Conservation (phyloP, 2,888 invertebrate species). For the Myathropa florea region DNA sequence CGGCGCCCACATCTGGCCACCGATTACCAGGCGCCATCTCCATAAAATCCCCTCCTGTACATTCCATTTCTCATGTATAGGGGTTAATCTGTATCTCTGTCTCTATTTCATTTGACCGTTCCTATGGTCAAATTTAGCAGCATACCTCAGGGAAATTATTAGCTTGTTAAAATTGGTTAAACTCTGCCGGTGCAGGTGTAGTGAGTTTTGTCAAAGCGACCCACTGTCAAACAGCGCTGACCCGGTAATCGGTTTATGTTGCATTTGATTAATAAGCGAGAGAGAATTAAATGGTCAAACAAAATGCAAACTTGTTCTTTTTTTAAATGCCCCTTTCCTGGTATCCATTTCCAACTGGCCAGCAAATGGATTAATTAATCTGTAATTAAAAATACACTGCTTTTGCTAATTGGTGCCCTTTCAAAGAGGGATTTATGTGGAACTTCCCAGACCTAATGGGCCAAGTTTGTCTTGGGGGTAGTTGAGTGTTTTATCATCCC, state of each 20-base stretch:
- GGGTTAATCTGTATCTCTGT: slow-evolving; percentile 35
- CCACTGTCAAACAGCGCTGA: slow-evolving; percentile 21
- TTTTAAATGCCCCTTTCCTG: not conserved
- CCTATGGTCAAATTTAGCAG: slow-evolving; percentile 49
- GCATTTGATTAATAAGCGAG: slow-evolving; percentile 64
- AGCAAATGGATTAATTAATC: slow-evolving; percentile 54
- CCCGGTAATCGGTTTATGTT: slow-evolving; percentile 67
- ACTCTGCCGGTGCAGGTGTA: slow-evolving; percentile 46
- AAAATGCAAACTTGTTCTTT: slow-evolving; percentile 2
- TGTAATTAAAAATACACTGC: slow-evolving; percentile 39
- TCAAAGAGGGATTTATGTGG: not conserved
- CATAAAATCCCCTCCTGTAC: not conserved
- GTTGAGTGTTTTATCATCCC: not conserved
- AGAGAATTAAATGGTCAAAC: slow-evolving; percentile 46
- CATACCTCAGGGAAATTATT: slow-evolving; percentile 69
- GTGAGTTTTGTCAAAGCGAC: slow-evolving; percentile 4
- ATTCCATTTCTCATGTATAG: not conserved
- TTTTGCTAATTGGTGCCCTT: slow-evolving; percentile 45
- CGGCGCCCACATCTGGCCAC: too few species aligned
- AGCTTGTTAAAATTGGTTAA: slow-evolving; percentile 69
- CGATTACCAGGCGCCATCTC: too few species aligned
- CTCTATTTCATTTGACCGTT: not conserved
- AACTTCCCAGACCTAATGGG: not conserved
- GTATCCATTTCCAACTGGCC: not conserved
- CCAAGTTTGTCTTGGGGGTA: not conserved